Evolutionary conservation across 2,888 invertebrate species (phyloP).

Genomic region (Oligia strigilis): DNA sequence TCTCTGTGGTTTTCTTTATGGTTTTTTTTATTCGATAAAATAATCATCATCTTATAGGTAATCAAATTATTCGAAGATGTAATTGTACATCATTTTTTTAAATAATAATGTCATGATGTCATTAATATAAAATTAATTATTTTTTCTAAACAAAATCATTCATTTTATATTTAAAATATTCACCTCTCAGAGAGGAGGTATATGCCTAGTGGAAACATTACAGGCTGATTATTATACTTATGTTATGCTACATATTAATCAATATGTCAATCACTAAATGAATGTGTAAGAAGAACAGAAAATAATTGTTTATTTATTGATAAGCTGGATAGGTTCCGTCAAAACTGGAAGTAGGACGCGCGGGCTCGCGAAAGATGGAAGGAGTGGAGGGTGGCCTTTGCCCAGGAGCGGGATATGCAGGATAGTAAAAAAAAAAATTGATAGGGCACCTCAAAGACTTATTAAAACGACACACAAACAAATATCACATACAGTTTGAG

Average conservation of each 20-base stretch:
- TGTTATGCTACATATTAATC: neutral
- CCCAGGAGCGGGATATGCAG: too few species aligned
- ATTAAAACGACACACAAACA: too few species aligned
- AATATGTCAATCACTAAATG: neutral
- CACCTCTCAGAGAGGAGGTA: neutral
- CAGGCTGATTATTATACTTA: neutral
- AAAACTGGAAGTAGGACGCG: too few species aligned
- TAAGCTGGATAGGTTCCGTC: too few species aligned
- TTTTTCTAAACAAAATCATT: neutral
- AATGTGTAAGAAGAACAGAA: conserved; percentile 1
- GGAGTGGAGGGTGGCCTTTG: too few species aligned
- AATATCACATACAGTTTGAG: too few species aligned
- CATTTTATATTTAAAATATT: neutral
- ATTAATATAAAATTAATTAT: neutral
- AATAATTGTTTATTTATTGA: neutral
- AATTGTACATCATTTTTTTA: neutral
- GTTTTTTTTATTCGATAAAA: conserved; percentile 36
- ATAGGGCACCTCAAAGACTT: too few species aligned
- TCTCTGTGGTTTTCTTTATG: conserved; percentile 37
- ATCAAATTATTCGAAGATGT: conserved; percentile 52
- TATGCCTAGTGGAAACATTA: neutral
- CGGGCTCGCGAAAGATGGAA: too few species aligned
- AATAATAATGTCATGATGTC: neutral
- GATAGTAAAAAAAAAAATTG: too few species aligned
- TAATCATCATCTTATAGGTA: conserved; percentile 29